A percentile compares a stretch with the other conserved stretches of the same genome.
Conservation (phyloP, 2,888 invertebrate genomes). For the Drosophila setosimentum region DNA sequence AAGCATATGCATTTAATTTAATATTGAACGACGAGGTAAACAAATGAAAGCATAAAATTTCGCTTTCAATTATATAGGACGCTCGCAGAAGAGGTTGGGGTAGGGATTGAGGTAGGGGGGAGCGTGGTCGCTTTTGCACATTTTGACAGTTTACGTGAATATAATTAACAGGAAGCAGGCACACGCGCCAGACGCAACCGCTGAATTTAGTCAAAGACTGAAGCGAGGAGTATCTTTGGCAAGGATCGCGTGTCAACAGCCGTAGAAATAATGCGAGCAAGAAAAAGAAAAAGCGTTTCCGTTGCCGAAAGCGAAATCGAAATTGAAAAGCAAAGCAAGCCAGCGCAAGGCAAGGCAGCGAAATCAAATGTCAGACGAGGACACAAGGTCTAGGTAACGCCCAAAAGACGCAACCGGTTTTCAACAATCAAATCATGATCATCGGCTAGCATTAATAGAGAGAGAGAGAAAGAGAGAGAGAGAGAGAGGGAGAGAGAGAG, state of each 20-base stretch:
- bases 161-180: conserved; percentile 85
- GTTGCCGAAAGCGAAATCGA: conserved; percentile 82
- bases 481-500: conserved; percentile 21
- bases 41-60: conserved; percentile 74
- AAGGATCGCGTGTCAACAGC: conserved; percentile 80
- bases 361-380: conserved; percentile 79
- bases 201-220: conserved; percentile 37
- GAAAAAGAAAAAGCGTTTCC: conserved; percentile 80
- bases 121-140: conserved; percentile 61
- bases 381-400: conserved; percentile 51
- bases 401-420: conserved; percentile 74
- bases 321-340: conserved; percentile 65
- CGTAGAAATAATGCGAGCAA: conserved; percentile 56
- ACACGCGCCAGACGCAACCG: conserved; percentile 83
- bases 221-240: conserved; percentile 33
- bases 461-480: conserved; percentile 24
- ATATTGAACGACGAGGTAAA: conserved; percentile 37
- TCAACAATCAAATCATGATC: conserved; percentile 27
- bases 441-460: conserved; percentile 10
- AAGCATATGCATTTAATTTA: conserved; percentile 77
- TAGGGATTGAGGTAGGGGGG: background rate
- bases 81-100: background rate
- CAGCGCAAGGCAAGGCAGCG: conserved; percentile 37
- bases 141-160: conserved; percentile 65
- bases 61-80: conserved; percentile 77